phyloP scores from a whole-genome alignment of 2,797 vertebrate genomes.

The Balearica regulorum region DNA sequence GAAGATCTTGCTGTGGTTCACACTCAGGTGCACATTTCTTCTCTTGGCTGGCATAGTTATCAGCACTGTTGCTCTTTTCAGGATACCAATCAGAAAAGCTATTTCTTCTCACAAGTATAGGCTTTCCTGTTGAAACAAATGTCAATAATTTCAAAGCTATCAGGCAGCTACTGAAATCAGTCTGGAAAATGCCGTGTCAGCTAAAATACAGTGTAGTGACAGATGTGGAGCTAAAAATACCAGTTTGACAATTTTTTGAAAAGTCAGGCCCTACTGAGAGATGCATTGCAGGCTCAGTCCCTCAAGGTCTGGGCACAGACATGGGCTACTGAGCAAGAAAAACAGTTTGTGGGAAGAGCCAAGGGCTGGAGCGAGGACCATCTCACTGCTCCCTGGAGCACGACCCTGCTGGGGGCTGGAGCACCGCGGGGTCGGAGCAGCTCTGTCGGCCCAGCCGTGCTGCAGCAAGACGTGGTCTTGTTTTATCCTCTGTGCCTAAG shows the following conservation, averaged over 20 bases:
- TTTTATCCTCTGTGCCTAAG: not conserved
- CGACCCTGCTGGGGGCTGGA: not conserved
- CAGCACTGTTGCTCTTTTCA: not conserved
- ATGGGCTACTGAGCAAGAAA: not conserved
- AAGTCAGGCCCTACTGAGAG: not conserved
- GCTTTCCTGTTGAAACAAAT: not conserved
- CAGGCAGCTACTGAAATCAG: not conserved
- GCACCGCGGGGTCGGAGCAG: rapidly evolving
- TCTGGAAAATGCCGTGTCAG: not conserved
- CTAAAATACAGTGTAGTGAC: not conserved
- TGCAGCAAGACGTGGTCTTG: not conserved
- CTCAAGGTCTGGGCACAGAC: not conserved
- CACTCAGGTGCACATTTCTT: not conserved
- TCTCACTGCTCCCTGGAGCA: not conserved
- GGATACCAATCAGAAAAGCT: not conserved
- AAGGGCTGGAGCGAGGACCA: not conserved
- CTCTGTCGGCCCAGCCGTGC: not conserved
- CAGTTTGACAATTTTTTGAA: not conserved
- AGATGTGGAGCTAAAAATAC: not conserved
- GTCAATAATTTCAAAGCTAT: not conserved
- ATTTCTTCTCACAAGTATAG: not conserved
- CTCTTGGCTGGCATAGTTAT: rapidly evolving
- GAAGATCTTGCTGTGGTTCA: not conserved
- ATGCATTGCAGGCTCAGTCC: not conserved
- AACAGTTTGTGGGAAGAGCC: not conserved